A percentile compares a stretch with the other conserved stretches of the same genome.
Conservation (phyloP, 2,888 invertebrate species). For the Pollenia labialis region DNA sequence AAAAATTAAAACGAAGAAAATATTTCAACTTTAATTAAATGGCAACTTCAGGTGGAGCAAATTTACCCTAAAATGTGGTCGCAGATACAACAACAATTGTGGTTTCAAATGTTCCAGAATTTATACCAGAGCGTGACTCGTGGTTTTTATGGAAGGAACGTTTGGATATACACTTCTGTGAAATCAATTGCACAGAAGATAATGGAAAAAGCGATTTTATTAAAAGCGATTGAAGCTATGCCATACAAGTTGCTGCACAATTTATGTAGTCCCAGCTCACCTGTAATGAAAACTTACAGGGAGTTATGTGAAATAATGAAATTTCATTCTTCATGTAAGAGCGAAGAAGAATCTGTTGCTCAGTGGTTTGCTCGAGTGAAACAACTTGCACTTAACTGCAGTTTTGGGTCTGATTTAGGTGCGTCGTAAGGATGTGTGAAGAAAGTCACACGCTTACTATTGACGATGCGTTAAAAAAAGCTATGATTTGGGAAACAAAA, state of each 20-base stretch:
- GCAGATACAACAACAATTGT: not conserved
- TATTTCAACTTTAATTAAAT: no score
- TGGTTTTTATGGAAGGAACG: conserved; percentile 20
- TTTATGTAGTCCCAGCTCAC: no score
- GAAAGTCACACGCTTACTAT: conserved; percentile 18
- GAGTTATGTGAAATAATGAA: no score
- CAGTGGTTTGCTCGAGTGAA: not conserved
- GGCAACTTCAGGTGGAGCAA: no score
- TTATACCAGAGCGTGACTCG: not conserved
- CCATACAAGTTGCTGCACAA: conserved; percentile 17
- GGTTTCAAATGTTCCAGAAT: conserved; percentile 9
- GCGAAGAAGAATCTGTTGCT: not conserved
- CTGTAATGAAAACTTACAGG: no score
- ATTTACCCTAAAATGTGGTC: not conserved
- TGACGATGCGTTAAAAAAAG: conserved; percentile 21
- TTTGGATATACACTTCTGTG: conserved; percentile 27
- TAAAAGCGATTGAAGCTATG: conserved; percentile 15
- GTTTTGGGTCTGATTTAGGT: conserved; percentile 5
- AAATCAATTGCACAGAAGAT: conserved; percentile 24
- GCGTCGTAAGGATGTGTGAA: conserved; percentile 10
- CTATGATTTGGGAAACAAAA: conserved; percentile 13
- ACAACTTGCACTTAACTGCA: not conserved
- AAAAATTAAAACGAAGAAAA: no score
- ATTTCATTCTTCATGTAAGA: not conserved
- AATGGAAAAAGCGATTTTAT: not conserved